Evolutionary conservation across 2,888 invertebrate species (phyloP).

Genomic region (Nephrocerus scutellatus): DNA sequence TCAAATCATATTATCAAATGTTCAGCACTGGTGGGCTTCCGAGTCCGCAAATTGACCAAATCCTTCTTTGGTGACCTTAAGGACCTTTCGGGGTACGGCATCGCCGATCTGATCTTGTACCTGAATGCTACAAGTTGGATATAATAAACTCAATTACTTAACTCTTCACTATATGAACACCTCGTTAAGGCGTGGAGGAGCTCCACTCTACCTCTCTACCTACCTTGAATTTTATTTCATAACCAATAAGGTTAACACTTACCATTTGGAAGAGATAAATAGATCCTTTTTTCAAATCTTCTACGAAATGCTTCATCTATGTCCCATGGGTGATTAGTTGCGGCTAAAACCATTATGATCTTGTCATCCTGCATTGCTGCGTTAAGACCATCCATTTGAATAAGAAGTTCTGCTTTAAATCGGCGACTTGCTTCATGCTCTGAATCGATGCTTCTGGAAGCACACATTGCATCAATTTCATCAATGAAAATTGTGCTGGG

Average conservation of each 20-base stretch:
- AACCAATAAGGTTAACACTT: constrained; percentile 18
- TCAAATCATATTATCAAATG: too few relatives aligned
- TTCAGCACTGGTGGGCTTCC: too few relatives aligned
- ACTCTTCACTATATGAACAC: too few relatives aligned
- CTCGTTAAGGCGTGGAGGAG: too few relatives aligned
- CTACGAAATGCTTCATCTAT: constrained; percentile 81
- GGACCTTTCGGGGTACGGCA: too few relatives aligned
- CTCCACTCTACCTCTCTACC: too few relatives aligned
- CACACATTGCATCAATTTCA: constrained; percentile 82
- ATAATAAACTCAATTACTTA: too few relatives aligned
- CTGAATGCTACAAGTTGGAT: too few relatives aligned
- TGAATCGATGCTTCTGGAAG: constrained; percentile 71
- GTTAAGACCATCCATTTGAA: constrained; percentile 83
- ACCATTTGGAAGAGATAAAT: constrained; percentile 77
- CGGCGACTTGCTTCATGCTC: constrained; percentile 82
- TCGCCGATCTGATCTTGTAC: too few relatives aligned
- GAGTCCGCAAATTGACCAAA: too few relatives aligned
- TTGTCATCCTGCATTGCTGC: constrained; percentile 58
- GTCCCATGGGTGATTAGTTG: constrained; percentile 90
- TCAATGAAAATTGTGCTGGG: constrained; percentile 88
- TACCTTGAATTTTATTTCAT: not conserved
- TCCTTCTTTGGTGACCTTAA: too few relatives aligned
- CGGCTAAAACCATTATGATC: constrained; percentile 80
- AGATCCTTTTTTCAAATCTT: constrained; percentile 81
- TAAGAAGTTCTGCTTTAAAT: constrained; percentile 80